Conservation (phyloP, 2,797 vertebrate species). For the Loris lydekkerianus region DNA sequence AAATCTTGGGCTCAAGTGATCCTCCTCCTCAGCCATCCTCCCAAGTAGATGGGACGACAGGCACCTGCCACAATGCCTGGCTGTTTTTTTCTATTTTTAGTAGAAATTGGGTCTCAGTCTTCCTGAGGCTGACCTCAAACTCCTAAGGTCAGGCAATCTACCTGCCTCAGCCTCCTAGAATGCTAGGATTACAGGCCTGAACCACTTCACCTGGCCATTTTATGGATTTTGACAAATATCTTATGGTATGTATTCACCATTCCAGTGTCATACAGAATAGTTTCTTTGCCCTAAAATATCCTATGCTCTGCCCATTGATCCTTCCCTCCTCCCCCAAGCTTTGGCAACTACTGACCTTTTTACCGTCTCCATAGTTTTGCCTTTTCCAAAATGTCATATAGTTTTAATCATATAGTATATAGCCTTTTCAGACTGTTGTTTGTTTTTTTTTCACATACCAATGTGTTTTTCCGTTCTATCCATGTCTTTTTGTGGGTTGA, state of each 20-base stretch:
- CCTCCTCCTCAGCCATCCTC: too few relatives aligned
- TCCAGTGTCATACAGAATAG: not conserved
- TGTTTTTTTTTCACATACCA: not conserved
- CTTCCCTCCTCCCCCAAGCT: not conserved
- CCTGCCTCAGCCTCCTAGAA: too few relatives aligned
- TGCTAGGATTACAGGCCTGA: too few relatives aligned
- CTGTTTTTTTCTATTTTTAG: too few relatives aligned
- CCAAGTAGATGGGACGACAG: too few relatives aligned
- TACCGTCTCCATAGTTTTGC: not conserved
- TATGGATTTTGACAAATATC: not conserved
- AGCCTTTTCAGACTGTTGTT: not conserved
- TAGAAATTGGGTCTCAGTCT: too few relatives aligned
- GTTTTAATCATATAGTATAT: not conserved
- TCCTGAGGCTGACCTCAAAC: too few relatives aligned
- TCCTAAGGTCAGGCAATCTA: too few relatives aligned
- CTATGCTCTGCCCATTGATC: not conserved
- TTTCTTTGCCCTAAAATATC: not conserved
- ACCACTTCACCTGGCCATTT: not conserved
- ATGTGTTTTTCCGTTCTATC: not conserved
- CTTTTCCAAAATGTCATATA: constrained; percentile 16
- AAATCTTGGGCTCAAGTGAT: too few relatives aligned
- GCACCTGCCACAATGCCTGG: too few relatives aligned
- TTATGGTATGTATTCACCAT: not conserved
- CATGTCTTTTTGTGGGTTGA: not conserved
- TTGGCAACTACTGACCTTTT: not conserved